A percentile compares a stretch with the other conserved stretches of the same genome.
Evolutionary conservation across 2,113 vertebrate genomes (phyloP).

Genomic region (Acanthisitta chloris): DNA sequence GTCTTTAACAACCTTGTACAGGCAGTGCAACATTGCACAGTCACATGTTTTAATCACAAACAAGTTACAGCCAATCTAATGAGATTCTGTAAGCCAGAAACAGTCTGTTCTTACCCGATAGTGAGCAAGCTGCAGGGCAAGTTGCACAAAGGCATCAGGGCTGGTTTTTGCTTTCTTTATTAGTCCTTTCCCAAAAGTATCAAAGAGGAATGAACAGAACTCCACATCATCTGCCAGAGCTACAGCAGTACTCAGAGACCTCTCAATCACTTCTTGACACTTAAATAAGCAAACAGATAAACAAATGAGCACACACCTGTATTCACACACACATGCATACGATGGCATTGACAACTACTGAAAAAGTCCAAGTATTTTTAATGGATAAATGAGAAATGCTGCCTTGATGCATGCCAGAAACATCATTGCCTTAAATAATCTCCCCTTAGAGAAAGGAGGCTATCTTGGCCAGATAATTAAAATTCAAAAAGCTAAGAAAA

Average conservation of each 20-base stretch:
- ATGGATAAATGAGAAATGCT: neutral
- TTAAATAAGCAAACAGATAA: conserved; percentile 13
- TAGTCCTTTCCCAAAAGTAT: conserved; percentile 87
- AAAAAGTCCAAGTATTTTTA: neutral
- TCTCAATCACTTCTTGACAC: conserved; percentile 87
- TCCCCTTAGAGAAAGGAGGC: neutral
- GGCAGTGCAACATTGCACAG: neutral
- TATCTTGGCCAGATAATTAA: neutral
- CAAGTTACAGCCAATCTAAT: neutral
- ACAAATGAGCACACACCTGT: neutral
- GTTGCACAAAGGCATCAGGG: conserved; percentile 93
- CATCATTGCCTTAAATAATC: neutral
- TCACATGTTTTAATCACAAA: neutral
- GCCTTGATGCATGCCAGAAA: neutral
- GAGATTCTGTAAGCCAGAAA: neutral
- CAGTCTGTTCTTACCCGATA: conserved; percentile 77
- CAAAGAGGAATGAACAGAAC: conserved; percentile 84
- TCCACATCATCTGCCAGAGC: conserved; percentile 89
- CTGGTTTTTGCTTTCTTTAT: conserved; percentile 94
- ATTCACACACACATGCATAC: neutral
- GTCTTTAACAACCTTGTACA: neutral
- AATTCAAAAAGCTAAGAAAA: neutral
- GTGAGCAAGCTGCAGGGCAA: conserved; percentile 92
- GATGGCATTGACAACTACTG: neutral
- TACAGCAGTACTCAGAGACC: conserved; percentile 78